These are phyloP conservation scores for Oceanodroma tethys DNA, from an alignment of 2,113 vertebrate genomes.

Conservation along the genomic window DNA sequence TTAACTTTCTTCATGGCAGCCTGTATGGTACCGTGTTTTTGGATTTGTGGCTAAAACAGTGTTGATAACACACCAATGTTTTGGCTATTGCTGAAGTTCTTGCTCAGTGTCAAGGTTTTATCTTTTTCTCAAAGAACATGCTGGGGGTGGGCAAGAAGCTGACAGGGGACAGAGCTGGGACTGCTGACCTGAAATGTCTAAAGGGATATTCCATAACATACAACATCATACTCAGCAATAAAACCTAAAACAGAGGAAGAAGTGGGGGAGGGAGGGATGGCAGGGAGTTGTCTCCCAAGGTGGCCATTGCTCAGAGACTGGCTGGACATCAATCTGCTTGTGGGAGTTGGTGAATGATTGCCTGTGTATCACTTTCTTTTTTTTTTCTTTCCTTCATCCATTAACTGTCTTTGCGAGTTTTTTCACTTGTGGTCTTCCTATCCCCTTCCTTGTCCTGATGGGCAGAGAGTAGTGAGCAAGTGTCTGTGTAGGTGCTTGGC, in stretches of 20 bases:
- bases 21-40: not conserved
- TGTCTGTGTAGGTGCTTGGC: fast-evolving
- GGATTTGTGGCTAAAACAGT: not conserved
- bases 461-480: not conserved
- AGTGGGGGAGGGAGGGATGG: fast-evolving
- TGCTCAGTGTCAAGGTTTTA: not conserved
- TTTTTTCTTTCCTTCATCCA: not conserved
- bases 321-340: not conserved
- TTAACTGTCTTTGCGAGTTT: not conserved
- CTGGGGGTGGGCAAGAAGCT: not conserved
- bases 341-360: not conserved
- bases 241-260: not conserved
- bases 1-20: not conserved
- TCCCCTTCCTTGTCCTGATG: not conserved
- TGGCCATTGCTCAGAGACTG: not conserved
- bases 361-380: not conserved
- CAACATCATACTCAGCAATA: not conserved
- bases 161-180: not conserved
- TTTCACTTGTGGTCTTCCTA: not conserved
- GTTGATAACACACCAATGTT: not conserved
- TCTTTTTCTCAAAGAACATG: not conserved
- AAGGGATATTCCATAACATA: not conserved
- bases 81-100: not conserved
- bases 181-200: not conserved
- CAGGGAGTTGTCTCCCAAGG: not conserved